Conservation (phyloP, 2,113 vertebrate species). For the Toxotes chatareus region DNA sequence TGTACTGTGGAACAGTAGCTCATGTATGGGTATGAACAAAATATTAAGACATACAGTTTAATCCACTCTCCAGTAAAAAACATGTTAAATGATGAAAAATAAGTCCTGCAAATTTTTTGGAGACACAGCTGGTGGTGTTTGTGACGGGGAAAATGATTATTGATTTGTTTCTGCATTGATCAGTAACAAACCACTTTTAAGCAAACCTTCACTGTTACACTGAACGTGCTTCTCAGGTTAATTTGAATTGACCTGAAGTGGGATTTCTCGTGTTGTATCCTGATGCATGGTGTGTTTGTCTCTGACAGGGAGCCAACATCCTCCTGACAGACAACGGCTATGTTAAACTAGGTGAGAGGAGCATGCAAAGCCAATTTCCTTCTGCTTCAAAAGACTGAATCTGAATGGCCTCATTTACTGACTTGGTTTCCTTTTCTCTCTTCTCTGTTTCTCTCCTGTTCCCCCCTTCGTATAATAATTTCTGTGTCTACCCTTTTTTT, state of each 20-base stretch:
- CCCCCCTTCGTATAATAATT: neutral
- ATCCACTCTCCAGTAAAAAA: too few relatives aligned
- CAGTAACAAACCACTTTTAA: neutral
- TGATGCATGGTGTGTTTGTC: conserved; percentile 63
- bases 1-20: neutral
- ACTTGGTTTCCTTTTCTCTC: conserved; percentile 12
- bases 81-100: too few relatives aligned
- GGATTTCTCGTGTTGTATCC: neutral
- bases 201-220: neutral
- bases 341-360: conserved; percentile 93
- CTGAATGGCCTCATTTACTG: conserved; percentile 37
- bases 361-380: conserved; percentile 13
- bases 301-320: conserved; percentile 97
- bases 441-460: neutral
- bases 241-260: conserved; percentile 27
- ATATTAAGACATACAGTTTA: neutral
- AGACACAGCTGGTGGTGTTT: neutral
- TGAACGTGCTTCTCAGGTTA: neutral
- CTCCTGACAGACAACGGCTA: conserved; percentile 98
- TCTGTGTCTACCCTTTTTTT: neutral
- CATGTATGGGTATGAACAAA: neutral
- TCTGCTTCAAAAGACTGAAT: conserved; percentile 37
- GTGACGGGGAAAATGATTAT: neutral
- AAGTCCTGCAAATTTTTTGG: neutral
- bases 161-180: conserved; percentile 1